Percentiles rank a stretch among this genome's conserved stretches.
phyloP scores from a whole-genome alignment of 2,113 vertebrate genomes.

The Cyanoramphus novaezelandiae region DNA sequence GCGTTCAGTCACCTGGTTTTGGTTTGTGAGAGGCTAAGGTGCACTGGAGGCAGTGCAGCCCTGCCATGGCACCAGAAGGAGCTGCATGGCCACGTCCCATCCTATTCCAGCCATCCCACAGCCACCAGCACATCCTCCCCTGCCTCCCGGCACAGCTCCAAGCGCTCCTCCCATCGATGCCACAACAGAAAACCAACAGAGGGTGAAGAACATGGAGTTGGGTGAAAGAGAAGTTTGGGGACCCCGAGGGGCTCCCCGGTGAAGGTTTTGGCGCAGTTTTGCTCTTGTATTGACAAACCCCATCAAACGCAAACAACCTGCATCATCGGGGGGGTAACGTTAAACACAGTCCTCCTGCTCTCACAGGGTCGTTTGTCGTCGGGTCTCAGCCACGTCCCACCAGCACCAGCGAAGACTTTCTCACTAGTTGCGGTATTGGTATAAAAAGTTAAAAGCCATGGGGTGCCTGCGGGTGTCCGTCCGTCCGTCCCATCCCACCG shows the following conservation, averaged over 20 bases:
- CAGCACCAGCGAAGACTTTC: background rate
- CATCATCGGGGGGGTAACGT: rapidly evolving
- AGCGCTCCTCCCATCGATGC: rapidly evolving
- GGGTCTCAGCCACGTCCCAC: background rate
- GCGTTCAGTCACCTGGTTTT: rapidly evolving
- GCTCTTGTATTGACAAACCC: background rate
- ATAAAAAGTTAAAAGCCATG: constrained; percentile 66
- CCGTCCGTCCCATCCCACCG: background rate
- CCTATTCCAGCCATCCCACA: background rate
- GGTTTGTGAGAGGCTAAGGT: background rate
- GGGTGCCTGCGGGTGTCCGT: rapidly evolving
- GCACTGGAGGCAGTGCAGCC: rapidly evolving
- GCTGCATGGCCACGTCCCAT: rapidly evolving
- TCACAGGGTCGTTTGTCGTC: rapidly evolving
- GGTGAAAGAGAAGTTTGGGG: background rate
- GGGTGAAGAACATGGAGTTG: rapidly evolving
- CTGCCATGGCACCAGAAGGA: rapidly evolving
- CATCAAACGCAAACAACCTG: background rate
- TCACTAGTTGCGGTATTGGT: constrained; percentile 61
- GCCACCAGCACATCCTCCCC: background rate
- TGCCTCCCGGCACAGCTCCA: rapidly evolving
- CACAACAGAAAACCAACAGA: background rate
- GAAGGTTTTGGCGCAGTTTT: background rate
- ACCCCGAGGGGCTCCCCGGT: rapidly evolving
- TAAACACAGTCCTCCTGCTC: background rate